Conservation (phyloP, 2,113 vertebrate genomes). For the Alouatta palliata region DNA sequence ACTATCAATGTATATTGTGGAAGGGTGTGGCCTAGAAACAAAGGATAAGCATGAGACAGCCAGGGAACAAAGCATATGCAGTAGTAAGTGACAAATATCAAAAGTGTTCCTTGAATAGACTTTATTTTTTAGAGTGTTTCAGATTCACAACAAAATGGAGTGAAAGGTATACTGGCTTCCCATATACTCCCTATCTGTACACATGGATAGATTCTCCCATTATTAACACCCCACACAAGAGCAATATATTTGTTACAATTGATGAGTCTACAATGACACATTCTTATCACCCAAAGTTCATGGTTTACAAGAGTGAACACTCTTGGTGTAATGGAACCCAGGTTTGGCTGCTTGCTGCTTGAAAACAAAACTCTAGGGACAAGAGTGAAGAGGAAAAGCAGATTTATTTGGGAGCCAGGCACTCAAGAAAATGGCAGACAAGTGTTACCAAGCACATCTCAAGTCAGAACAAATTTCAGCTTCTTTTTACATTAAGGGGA, state of each 20-base stretch:
- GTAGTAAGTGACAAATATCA: neutral
- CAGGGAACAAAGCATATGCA: no score
- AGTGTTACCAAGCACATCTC: no score
- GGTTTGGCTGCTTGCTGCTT: no score
- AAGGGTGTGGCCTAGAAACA: neutral
- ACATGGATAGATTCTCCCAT: neutral
- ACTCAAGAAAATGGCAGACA: no score
- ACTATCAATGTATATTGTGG: neutral
- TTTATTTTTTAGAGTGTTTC: neutral
- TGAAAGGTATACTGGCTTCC: neutral
- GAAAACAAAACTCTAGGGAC: no score
- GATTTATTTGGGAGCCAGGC: no score
- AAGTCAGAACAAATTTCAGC: no score
- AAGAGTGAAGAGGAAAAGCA: no score
- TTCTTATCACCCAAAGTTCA: neutral
- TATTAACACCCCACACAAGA: neutral
- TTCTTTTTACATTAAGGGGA: no score
- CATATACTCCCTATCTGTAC: no score
- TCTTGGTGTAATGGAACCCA: neutral
- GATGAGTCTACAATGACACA: neutral
- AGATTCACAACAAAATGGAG: neutral
- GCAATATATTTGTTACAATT: neutral
- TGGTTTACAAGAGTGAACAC: neutral
- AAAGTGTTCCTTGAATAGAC: neutral
- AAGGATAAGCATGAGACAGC: fast-evolving